These are phyloP conservation scores for Champsocephalus gunnari DNA, from an alignment of 2,797 vertebrate species.

Conservation along the genomic window DNA sequence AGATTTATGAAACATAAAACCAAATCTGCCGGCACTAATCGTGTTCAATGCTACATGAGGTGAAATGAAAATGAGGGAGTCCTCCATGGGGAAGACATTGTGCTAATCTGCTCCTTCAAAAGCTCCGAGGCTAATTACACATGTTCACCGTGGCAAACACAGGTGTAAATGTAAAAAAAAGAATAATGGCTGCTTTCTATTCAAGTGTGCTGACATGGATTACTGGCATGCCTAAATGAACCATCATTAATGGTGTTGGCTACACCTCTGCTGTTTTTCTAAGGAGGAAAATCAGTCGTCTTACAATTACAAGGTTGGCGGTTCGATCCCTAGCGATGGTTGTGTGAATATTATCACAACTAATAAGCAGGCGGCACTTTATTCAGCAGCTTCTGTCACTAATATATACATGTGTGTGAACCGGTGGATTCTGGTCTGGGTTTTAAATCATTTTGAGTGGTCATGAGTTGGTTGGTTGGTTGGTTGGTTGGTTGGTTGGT, in stretches of 20 bases:
- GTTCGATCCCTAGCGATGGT: too few relatives aligned
- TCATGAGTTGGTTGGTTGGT: too few relatives aligned
- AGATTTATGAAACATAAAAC: constrained; percentile 12
- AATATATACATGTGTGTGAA: too few relatives aligned
- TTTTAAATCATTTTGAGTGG: too few relatives aligned
- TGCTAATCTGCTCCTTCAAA: constrained; percentile 6
- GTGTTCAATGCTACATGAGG: not conserved
- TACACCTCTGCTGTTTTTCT: not conserved
- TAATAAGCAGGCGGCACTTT: too few relatives aligned
- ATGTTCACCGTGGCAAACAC: constrained; percentile 17
- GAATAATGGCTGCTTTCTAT: constrained; percentile 8
- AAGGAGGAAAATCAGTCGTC: too few relatives aligned
- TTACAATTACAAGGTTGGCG: too few relatives aligned
- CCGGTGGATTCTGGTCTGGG: too few relatives aligned
- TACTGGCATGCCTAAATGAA: not conserved
- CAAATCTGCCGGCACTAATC: not conserved
- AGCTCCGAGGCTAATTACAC: constrained; percentile 17
- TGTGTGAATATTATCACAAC: too few relatives aligned
- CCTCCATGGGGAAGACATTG: not conserved
- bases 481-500: too few relatives aligned
- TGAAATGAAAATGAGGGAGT: not conserved
- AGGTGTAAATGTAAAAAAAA: constrained; percentile 3
- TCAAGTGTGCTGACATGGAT: constrained; percentile 7
- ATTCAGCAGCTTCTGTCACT: too few relatives aligned
- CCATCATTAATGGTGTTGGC: not conserved